These are phyloP conservation scores for Danio choprae DNA, from an alignment of 2,797 vertebrate species.

Conservation along the genomic window DNA sequence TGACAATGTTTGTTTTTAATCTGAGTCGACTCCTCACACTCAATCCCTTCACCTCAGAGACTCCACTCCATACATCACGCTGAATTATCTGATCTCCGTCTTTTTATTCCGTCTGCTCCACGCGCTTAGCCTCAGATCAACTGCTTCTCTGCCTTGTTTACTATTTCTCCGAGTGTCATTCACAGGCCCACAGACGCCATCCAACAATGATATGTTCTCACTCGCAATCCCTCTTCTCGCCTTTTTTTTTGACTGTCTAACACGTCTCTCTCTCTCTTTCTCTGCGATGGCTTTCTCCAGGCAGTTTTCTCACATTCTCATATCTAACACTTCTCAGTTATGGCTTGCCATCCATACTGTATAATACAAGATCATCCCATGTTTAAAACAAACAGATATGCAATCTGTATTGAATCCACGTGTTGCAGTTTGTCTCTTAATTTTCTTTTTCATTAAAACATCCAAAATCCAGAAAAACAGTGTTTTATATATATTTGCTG, in stretches of 20 bases:
- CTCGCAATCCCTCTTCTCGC: background rate
- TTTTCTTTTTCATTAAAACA: too few relatives aligned
- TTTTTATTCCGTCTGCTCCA: conserved; percentile 35
- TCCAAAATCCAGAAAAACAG: too few relatives aligned
- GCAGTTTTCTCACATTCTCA: background rate
- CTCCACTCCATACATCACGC: conserved; percentile 38
- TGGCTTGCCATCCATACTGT: background rate
- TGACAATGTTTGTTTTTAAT: conserved; percentile 52
- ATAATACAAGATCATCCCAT: background rate
- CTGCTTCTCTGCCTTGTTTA: conserved; percentile 19
- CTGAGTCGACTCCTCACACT: conserved; percentile 44
- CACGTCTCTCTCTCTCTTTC: conserved; percentile 3
- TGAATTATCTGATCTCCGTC: conserved; percentile 28
- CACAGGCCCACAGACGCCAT: conserved; percentile 16
- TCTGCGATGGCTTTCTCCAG: background rate
- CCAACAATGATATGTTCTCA: conserved; percentile 27
- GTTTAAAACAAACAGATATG: background rate
- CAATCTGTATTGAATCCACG: background rate
- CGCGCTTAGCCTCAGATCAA: conserved; percentile 37
- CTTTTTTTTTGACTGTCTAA: conserved; percentile 17
- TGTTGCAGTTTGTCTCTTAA: background rate
- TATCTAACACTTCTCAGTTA: conserved; percentile 9
- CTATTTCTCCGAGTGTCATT: conserved; percentile 11
- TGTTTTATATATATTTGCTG: too few relatives aligned
- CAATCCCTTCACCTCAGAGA: conserved; percentile 40